Evolutionary conservation across 2,888 invertebrate species (phyloP), one percentile per base, ranked within the genome.

Genomic region (Agonopterix alstromeriana): DNA sequence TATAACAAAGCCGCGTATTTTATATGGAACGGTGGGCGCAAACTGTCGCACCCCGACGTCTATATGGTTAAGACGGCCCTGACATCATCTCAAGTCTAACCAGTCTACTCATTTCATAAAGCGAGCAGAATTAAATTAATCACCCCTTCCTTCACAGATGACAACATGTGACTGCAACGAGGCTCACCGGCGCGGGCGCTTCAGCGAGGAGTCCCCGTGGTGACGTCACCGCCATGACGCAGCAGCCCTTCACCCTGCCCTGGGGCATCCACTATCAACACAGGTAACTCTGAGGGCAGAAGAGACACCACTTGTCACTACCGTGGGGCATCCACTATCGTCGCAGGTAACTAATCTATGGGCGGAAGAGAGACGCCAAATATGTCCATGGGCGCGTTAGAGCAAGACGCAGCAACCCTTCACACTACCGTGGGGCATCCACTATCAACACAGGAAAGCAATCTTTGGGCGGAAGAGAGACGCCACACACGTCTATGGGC

Each of bases 191-290:
- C n/a, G n/a, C n/a, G n/a, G n/a, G n/a, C n/a, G n/a, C n/a, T n/a
- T n/a, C n/a, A n/a, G n/a, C n/a, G n/a, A n/a, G 27, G 27, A 5
- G 27, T 38, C 38, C 38, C n/a, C 9, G 38, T 38, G 38, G 38
- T 38, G 46, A 44, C n/a, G 9, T 14, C 42, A 11, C 42, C 10
- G 17, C 8, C 41, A 82, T 82, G 82, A 55, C 76, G 52, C 78
- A 78, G 64, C 74, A 74, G 61, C 70, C 71, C 35, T 81, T 77
- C 71, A 58, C 72, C 51, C 59, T 77, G 40, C 70, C 78, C 57
- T 83, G 83, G 83, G 76, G 76, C 1, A 67, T 80, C 12, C 78
- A 72, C 61, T 79, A 80, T 57, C 78, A 75, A 43, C 77, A 78
- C 70, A 77, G 82, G 83, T 81, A 10, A 5, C 10, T 10, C 35